Conservation (phyloP, 2,113 vertebrate species). For the Ornithorhynchus anatinus region DNA sequence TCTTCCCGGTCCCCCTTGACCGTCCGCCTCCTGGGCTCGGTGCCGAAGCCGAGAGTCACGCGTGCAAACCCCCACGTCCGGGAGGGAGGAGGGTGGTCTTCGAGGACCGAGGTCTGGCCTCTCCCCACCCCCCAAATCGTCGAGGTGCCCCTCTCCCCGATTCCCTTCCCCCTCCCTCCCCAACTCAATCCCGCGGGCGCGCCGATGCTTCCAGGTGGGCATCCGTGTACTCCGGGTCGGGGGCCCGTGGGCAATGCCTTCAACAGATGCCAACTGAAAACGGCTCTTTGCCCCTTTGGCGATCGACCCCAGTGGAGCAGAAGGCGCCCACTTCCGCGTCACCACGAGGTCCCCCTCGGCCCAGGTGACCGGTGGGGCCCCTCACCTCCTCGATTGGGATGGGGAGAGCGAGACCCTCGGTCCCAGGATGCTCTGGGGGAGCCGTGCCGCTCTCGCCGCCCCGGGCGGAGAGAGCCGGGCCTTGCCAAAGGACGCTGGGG, state of each 20-base stretch:
- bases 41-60: constrained; percentile 63
- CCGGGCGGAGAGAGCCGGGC: not conserved
- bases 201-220: not conserved
- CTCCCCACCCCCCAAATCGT: constrained; percentile 36
- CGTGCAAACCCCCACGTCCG: constrained; percentile 54
- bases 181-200: too few species aligned
- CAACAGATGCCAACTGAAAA: constrained; percentile 44
- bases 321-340: not conserved
- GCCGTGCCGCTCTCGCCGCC: not conserved
- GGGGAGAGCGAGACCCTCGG: too few species aligned
- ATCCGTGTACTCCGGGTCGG: constrained; percentile 31
- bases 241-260: constrained; percentile 49
- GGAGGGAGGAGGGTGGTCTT: constrained; percentile 40
- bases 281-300: not conserved
- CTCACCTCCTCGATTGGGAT: too few species aligned
- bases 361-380: not conserved
- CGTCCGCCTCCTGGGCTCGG: constrained; percentile 56
- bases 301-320: not conserved
- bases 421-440: too few species aligned
- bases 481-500: constrained; percentile 12
- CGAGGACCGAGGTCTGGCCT: constrained; percentile 55
- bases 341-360: not conserved
- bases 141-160: constrained; percentile 22
- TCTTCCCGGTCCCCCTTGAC: constrained; percentile 68
- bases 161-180: too few species aligned